Conservation (phyloP, 35 echinoderm and acorn worm species). For the Holothuria glaberrima region DNA sequence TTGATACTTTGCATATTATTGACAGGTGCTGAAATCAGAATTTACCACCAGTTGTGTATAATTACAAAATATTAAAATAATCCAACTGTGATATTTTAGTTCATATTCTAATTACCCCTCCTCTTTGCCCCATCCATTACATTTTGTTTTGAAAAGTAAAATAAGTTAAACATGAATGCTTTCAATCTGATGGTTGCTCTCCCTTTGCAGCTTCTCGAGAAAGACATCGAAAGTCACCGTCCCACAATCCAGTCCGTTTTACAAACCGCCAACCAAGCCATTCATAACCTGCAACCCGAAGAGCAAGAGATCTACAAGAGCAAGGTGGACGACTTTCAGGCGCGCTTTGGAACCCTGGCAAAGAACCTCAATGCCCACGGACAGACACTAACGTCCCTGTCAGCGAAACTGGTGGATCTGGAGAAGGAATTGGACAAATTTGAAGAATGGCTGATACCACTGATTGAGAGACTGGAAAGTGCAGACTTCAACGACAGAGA, state of each 20-base stretch:
- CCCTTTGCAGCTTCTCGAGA: slow-evolving; percentile 77
- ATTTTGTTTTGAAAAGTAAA: neutral
- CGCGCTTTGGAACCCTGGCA: slow-evolving; percentile 59
- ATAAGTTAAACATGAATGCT: no score
- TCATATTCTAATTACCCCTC: neutral
- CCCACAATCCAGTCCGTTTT: slow-evolving; percentile 91
- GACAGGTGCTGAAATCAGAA: no score
- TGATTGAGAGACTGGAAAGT: slow-evolving; percentile 82
- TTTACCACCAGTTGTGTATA: no score
- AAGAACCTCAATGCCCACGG: slow-evolving; percentile 73
- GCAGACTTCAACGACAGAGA: slow-evolving; percentile 88
- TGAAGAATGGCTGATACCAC: slow-evolving; percentile 94
- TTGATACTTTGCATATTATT: no score
- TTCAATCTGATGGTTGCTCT: no score
- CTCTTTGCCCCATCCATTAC: neutral
- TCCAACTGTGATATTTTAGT: neutral
- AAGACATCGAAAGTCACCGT: slow-evolving; percentile 95
- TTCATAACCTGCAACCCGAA: slow-evolving; percentile 75
- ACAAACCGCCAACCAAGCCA: slow-evolving; percentile 72
- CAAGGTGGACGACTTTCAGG: slow-evolving; percentile 89
- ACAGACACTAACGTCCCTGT: slow-evolving; percentile 68
- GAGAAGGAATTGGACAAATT: slow-evolving; percentile 86
- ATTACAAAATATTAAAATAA: no score
- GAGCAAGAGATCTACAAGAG: slow-evolving; percentile 70
- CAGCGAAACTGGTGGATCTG: slow-evolving; percentile 81